A percentile compares a stretch with the other conserved stretches of the same genome.
Evolutionary conservation across 2,888 invertebrate genomes (phyloP).

Genomic region (Diplolepis rosae): DNA sequence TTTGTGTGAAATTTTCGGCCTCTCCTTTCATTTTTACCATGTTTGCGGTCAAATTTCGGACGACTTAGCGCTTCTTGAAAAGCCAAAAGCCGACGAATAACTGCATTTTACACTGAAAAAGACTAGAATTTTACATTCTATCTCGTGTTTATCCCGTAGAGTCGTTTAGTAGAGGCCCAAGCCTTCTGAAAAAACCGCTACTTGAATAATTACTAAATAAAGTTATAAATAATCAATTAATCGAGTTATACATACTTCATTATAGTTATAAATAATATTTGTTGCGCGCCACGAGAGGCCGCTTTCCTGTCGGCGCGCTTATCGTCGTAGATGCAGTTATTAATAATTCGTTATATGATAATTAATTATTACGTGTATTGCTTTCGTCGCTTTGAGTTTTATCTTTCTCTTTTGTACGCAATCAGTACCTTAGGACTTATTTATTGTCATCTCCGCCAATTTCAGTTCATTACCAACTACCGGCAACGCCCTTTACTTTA

Average conservation of each 20-base stretch:
- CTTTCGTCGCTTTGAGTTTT: slow-evolving; percentile 58
- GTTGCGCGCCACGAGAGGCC: slow-evolving; percentile 54
- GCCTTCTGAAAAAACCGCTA: slow-evolving; percentile 51
- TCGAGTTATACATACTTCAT: slow-evolving; percentile 60
- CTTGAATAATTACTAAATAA: slow-evolving; percentile 57
- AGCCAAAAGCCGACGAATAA: neutral
- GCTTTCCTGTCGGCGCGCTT: slow-evolving; percentile 46
- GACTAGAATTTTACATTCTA: slow-evolving; percentile 31
- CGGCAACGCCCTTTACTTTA: slow-evolving; percentile 3
- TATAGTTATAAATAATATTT: slow-evolving; percentile 60
- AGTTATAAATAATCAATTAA: slow-evolving; percentile 64
- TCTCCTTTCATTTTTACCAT: neutral
- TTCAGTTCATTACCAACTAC: slow-evolving; percentile 53
- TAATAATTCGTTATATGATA: slow-evolving; percentile 55
- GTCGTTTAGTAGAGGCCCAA: slow-evolving; percentile 53
- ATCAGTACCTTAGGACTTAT: slow-evolving; percentile 59
- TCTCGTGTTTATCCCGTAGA: slow-evolving; percentile 38
- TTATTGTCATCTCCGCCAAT: slow-evolving; percentile 60
- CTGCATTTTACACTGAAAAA: slow-evolving; percentile 10
- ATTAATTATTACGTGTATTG: slow-evolving; percentile 58
- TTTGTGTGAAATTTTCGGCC: neutral
- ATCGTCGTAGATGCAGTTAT: slow-evolving; percentile 59
- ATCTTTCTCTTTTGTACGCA: slow-evolving; percentile 51
- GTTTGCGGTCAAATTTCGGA: neutral
- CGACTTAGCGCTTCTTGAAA: neutral